A percentile compares a stretch with the other conserved stretches of the same genome.
phyloP scores from a whole-genome alignment of 2,888 invertebrate species.

The Dicyrtomina minuta region DNA sequence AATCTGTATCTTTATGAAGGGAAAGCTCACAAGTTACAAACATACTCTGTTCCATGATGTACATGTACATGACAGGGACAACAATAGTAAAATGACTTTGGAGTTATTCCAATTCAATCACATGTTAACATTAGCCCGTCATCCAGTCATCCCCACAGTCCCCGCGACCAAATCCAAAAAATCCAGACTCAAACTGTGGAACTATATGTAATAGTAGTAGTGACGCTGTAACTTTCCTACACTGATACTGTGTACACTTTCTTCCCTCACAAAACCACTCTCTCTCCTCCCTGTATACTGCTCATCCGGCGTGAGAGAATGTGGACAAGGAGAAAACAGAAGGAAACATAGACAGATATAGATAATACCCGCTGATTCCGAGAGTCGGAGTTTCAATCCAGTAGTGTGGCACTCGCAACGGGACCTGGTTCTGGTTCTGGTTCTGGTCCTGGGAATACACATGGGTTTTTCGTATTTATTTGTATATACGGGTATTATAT shows the following conservation, averaged over 20 bases:
- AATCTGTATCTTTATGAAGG: not conserved
- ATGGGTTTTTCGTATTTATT: too few species aligned
- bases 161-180: too few species aligned
- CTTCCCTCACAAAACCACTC: not conserved
- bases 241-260: not conserved
- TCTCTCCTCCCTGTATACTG: not conserved
- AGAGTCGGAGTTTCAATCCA: too few species aligned
- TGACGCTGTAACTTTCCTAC: too few species aligned
- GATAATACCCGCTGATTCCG: not conserved
- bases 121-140: too few species aligned
- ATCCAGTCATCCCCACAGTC: not conserved
- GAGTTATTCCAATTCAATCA: slow-evolving; percentile 3
- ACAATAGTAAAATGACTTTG: not conserved
- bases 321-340: slow-evolving; percentile 2
- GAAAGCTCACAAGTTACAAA: not conserved
- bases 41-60: not conserved
- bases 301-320: not conserved
- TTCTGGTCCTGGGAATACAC: too few species aligned
- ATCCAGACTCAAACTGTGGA: too few species aligned
- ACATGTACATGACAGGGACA: not conserved
- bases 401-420: too few species aligned
- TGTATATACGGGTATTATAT: too few species aligned
- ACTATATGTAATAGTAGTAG: too few species aligned
- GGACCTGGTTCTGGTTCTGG: too few species aligned
- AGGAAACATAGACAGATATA: not conserved